Base-by-base conservation (phyloP, 2,797 vertebrate genomes). In the Fistularia tabacaria region DNA sequence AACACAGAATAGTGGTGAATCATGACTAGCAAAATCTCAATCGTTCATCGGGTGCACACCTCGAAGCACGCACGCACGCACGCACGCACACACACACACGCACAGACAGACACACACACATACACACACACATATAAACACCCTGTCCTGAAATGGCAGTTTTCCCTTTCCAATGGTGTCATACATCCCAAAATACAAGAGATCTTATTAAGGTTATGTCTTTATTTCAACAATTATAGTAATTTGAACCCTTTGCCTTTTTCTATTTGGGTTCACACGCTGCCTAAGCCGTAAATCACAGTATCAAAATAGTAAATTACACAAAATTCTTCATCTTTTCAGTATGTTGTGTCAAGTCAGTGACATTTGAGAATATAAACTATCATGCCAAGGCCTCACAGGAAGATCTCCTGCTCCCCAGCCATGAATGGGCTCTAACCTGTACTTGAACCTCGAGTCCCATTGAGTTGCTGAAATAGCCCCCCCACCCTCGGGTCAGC, bases 61-160 rank as follows among this genome's bases (percentile, higher is more conserved):
- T n/a, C n/a, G n/a, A n/a, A n/a, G n/a, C n/a, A n/a, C n/a, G n/a
- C n/a, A n/a, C n/a, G n/a, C n/a, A n/a, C n/a, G n/a, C n/a, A n/a
- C n/a, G n/a, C n/a, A n/a, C n/a, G n/a, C n/a, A n/a, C n/a, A n/a
- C n/a, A n/a, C n/a, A n/a, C n/a, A n/a, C n/a, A n/a, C n/a, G n/a
- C n/a, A n/a, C n/a, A n/a, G n/a, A n/a, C n/a, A n/a, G n/a, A n/a
- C n/a, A n/a, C n/a, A n/a, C n/a, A n/a, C n/a, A n/a, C n/a, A 42
- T 47, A 64, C 48, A 49, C 7, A 36, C 46, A 38, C 39, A 51
- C 44, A 52, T 37, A 57, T 9, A 51, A 49, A 69, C 15, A 57
- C 51, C 10, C 46, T 53, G 47, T 25, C 63, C 69, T 53, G 49
- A 85, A 85, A 82, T 74, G 80, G 68, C 45, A 44, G 68, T 54